Base-by-base conservation (phyloP, 2,888 invertebrate genomes). In the Drosophila eohydei region DNA sequence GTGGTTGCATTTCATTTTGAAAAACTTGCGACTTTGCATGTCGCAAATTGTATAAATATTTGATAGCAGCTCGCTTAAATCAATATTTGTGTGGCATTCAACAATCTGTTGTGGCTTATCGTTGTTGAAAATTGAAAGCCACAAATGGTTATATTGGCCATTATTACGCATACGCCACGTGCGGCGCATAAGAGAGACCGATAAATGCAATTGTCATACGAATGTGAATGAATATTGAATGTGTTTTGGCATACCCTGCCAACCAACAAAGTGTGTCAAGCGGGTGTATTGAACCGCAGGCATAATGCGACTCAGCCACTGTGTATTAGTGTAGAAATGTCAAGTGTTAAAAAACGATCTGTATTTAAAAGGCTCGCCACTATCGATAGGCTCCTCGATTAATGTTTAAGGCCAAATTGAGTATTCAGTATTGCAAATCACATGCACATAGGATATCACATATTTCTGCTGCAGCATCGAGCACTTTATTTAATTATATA, bases 91-190 rank as follows among this genome's bases (percentile, higher is more conserved):
- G 50, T 38, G 84, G 70, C 70, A 76, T 81, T 87, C 64, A 68
- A 73, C 64, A 75, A 72, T 78, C 71, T 70, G 76, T 73, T 55
- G 67, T 67, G 59, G 80, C 32, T 52, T 52, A 50, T 41, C 34
- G 64, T 67, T 63, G 51, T 59, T 63, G 48, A 50, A 65, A 68
- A 63, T 58, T 60, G 51, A 72, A 83, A 69, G 79, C 65, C 75
- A 54, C 69, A 65, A 60, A 63, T 64, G 55, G 62, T 61, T 54
- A 77, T 68, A 74, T 59, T 80, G 57, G 55, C 51, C 70, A 70
- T 68, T 79, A 88, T 84, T 86, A 86, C 87, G 81, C 72, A 86
- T 81, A 74, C 87, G 77, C 76, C 81, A 76, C 74, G 87, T 88
- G 84, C n/a, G 52, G 46, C 63, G 69, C 60, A 74, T 65, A 65